Base-by-base conservation (phyloP, 1,140 invertebrate genomes). In the Drosophila yakuba region DNA sequence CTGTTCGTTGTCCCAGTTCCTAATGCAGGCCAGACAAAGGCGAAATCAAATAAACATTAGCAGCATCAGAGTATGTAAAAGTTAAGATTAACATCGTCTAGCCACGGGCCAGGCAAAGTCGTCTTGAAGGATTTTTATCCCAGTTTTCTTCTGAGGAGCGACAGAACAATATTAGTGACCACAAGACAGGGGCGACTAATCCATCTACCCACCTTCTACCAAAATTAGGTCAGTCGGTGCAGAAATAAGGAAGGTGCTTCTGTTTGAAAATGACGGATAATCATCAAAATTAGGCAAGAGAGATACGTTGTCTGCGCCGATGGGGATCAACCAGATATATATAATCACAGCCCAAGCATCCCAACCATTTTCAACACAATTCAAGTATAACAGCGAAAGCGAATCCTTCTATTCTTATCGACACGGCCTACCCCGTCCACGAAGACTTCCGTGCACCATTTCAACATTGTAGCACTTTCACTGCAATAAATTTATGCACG, bases 1-100 rank as follows among this genome's bases (percentile, higher is more conserved):
- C 14, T 32, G 58, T 5, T 28, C 45, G 36, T 36, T 69, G 51
- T 41, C 36, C 44, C 14, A 50, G 43, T 57, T 57, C 20, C 17
- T 14, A 38, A 3, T 48, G 39, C 28, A 43, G 58, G 17, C 41
- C 68, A 86, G 76, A 89, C 84, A 80, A 89, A 58, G 57, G 73
- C 47, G 62, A 89, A 89, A 89, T 89, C 84, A 90, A 89, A 89
- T 89, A 89, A 89, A 89, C 84, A 89, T 89, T 89, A 86, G 81
- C 60, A 74, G 38, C 63, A 23, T 50, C 48, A 17, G 55, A 43
- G 47, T 63, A 64, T 52, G 74, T 66, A 66, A 89, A 89, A 89
- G 84, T 89, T 89, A 89, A 84, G 84, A 89, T 89, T 84, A 78
- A 15, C 68, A 89, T 89, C 84, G 84, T 89, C 84, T 84, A 44